phyloP scores from a whole-genome alignment of 2,888 invertebrate species.

The Drosophila prolongata region DNA sequence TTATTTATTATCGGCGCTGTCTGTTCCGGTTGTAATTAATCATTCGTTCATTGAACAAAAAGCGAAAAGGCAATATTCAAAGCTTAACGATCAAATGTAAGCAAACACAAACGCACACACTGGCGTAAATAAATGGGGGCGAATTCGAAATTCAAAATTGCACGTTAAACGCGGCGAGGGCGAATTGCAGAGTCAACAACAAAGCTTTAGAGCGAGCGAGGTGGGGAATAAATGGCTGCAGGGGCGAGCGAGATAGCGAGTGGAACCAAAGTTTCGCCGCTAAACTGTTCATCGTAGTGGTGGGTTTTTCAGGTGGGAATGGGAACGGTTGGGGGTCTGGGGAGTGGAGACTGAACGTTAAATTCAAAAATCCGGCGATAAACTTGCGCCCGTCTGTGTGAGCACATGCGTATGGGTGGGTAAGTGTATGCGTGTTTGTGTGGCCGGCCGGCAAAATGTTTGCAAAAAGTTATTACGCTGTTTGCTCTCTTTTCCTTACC shows the following conservation, averaged over 20 bases:
- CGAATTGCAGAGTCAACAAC: constrained; percentile 45
- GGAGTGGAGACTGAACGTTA: constrained; percentile 58
- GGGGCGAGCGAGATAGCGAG: constrained; percentile 38
- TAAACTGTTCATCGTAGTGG: constrained; percentile 11
- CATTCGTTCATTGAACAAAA: constrained; percentile 46
- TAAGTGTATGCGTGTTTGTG: constrained; percentile 1
- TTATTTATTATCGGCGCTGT: constrained; percentile 17
- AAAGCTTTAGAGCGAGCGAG: constrained; percentile 30
- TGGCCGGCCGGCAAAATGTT: constrained; percentile 65
- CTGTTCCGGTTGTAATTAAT: constrained; percentile 64
- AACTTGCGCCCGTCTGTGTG: constrained; percentile 16
- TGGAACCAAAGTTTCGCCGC: constrained; percentile 35
- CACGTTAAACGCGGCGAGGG: constrained; percentile 55
- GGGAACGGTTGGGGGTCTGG: constrained; percentile 29
- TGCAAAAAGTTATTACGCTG: constrained; percentile 44
- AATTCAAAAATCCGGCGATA: constrained; percentile 48
- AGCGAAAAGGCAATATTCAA: constrained; percentile 36
- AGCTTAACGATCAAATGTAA: constrained; percentile 62
- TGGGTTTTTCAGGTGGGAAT: constrained; percentile 10
- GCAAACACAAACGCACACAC: constrained; percentile 22
- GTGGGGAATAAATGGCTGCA: constrained; percentile 18
- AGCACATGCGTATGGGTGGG: constrained; percentile 13
- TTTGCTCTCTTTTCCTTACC: constrained; percentile 86
- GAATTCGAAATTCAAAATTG: constrained; percentile 59
- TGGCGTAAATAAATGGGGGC: constrained; percentile 7